Evolutionary conservation across 2,797 vertebrate genomes (phyloP).

Genomic region (Hippopotamyrus pictus): DNA sequence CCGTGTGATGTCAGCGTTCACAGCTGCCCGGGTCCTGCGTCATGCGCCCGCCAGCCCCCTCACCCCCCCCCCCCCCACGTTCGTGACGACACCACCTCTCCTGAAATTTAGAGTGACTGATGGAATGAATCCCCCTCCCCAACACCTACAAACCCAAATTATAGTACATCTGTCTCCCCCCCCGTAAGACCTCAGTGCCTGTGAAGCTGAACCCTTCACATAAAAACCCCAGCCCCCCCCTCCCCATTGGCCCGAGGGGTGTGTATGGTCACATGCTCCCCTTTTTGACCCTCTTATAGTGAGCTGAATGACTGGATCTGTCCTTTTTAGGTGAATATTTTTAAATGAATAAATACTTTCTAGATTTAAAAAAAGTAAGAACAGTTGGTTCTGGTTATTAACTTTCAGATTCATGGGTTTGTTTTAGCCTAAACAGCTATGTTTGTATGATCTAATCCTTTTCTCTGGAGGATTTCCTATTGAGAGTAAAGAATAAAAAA

Average conservation of each 20-base stretch:
- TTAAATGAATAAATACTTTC: background rate
- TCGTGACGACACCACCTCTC: background rate
- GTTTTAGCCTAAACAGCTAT: background rate
- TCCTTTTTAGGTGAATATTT: slow-evolving; percentile 17
- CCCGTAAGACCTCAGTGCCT: background rate
- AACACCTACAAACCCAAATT: background rate
- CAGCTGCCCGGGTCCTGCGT: background rate
- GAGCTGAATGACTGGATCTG: slow-evolving; percentile 6
- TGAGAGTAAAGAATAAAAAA: slow-evolving; percentile 19
- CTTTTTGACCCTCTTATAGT: background rate
- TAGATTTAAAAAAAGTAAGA: slow-evolving; percentile 8
- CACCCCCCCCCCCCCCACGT: slow-evolving; percentile 17
- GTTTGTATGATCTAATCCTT: background rate
- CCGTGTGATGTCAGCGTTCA: background rate
- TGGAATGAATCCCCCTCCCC: background rate
- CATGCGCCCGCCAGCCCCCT: background rate
- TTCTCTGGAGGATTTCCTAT: slow-evolving; percentile 22
- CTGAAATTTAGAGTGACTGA: background rate
- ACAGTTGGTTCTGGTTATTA: slow-evolving; percentile 6
- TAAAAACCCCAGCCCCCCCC: background rate
- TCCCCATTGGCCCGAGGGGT: background rate
- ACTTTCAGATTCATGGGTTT: slow-evolving; percentile 4
- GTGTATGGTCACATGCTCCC: background rate
- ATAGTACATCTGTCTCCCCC: background rate
- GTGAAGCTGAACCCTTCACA: background rate